Percentiles rank a stretch among this genome's conserved stretches.
Conservation (phyloP, 2,888 invertebrate species). For the Nasonovia ribisnigri region DNA sequence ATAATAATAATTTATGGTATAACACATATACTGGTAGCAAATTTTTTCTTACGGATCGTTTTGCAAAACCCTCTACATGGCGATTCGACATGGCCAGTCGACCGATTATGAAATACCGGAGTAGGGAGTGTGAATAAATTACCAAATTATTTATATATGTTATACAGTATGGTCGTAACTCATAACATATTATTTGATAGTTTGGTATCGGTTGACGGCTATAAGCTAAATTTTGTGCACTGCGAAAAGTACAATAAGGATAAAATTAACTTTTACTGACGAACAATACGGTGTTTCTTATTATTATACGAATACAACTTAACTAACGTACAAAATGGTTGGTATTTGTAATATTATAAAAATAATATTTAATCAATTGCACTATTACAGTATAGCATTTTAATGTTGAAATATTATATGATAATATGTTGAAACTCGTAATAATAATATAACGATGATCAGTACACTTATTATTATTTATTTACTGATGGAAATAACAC, state of each 20-base stretch:
- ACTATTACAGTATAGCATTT: neutral
- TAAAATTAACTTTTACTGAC: neutral
- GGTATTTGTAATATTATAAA: neutral
- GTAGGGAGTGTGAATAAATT: neutral
- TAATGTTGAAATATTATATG: neutral
- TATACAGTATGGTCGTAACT: neutral
- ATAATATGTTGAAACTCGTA: neutral
- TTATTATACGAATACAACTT: neutral
- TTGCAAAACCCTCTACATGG: neutral
- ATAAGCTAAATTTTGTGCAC: neutral
- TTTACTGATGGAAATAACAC: too few relatives aligned
- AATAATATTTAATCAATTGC: neutral
- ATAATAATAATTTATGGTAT: neutral
- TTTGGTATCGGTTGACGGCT: neutral
- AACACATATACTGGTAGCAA: neutral
- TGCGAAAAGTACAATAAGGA: neutral
- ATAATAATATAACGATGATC: neutral
- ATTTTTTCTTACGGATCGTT: neutral
- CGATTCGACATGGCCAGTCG: neutral
- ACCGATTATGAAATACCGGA: neutral
- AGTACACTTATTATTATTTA: too few relatives aligned
- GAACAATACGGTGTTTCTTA: neutral
- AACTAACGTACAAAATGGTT: neutral
- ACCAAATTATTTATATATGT: neutral
- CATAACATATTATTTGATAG: neutral